Conservation (phyloP, 2,797 vertebrate species). For the Cetoscarus ocellatus region DNA sequence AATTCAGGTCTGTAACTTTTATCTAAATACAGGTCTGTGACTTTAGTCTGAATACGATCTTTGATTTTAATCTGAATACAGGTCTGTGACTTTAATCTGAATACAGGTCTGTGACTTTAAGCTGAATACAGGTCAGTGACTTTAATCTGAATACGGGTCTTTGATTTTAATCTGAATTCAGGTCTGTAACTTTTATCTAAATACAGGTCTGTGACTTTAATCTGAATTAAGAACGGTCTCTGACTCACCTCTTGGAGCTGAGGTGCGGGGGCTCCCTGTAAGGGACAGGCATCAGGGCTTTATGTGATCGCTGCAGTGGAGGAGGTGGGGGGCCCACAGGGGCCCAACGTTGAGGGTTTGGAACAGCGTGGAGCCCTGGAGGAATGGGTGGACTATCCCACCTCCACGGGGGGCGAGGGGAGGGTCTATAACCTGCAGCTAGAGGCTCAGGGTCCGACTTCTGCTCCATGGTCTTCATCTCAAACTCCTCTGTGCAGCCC, state of each 20-base stretch:
- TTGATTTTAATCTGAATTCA: no score
- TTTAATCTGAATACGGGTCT: no score
- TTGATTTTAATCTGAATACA: no score
- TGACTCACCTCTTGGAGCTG: slow-evolving; percentile 87
- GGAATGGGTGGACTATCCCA: slow-evolving; percentile 88
- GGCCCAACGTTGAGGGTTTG: slow-evolving; percentile 85
- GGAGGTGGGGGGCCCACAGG: slow-evolving; percentile 80
- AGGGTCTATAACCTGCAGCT: slow-evolving; percentile 82
- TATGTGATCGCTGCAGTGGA: slow-evolving; percentile 83
- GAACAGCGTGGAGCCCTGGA: slow-evolving; percentile 79
- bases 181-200: no score
- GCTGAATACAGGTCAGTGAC: no score
- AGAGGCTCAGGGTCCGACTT: slow-evolving; percentile 87
- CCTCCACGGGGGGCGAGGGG: slow-evolving; percentile 88
- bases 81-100: no score
- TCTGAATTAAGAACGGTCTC: background rate
- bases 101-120: no score
- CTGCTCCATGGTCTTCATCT: slow-evolving; percentile 90
- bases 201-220: background rate
- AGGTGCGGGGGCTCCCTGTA: slow-evolving; percentile 90
- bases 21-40: no score
- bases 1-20: no score
- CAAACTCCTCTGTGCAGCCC: slow-evolving; percentile 93
- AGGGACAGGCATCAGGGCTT: slow-evolving; percentile 82
- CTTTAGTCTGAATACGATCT: no score